phyloP scores from a whole-genome alignment of 2,797 vertebrate species.

The Eupleurogrammus muticus region DNA sequence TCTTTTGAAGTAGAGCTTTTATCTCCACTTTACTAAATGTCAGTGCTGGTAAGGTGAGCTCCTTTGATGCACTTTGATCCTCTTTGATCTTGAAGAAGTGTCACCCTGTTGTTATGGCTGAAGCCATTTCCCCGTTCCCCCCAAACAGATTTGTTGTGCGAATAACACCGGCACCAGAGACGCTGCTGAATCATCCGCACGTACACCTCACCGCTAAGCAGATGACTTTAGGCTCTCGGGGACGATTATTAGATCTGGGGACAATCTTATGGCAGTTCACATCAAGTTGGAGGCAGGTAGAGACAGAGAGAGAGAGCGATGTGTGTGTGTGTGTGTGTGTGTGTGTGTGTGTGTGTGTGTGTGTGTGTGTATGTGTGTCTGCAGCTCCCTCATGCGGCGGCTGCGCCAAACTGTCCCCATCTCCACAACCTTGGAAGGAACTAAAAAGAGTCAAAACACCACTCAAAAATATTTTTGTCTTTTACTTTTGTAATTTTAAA shows the following conservation, averaged over 20 bases:
- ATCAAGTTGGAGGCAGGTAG: neutral
- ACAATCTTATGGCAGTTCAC: slow-evolving; percentile 30
- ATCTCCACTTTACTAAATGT: slow-evolving; percentile 80
- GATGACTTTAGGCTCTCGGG: slow-evolving; percentile 42
- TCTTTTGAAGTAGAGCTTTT: slow-evolving; percentile 81
- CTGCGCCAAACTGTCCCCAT: neutral
- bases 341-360: too few relatives aligned
- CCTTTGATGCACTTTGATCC: slow-evolving; percentile 79
- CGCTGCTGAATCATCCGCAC: slow-evolving; percentile 65
- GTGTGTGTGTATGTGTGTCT: slow-evolving; percentile 18
- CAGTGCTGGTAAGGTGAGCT: slow-evolving; percentile 72
- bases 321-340: too few relatives aligned
- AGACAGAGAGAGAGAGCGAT: neutral
- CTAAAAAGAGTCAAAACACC: slow-evolving; percentile 60
- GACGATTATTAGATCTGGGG: slow-evolving; percentile 51
- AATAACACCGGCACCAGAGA: slow-evolving; percentile 64
- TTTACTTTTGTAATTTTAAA: slow-evolving; percentile 82
- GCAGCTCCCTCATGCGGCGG: slow-evolving; percentile 70
- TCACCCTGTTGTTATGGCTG: slow-evolving; percentile 78
- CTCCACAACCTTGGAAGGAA: neutral
- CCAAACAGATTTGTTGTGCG: slow-evolving; percentile 73
- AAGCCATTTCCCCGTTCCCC: slow-evolving; percentile 64
- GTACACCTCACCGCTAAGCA: slow-evolving; percentile 50
- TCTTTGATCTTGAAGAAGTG: slow-evolving; percentile 79
- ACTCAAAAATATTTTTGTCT: slow-evolving; percentile 76